These are phyloP conservation scores for Nerophis ophidion DNA, from an alignment of 2,113 vertebrate species.

Conservation along the genomic window DNA sequence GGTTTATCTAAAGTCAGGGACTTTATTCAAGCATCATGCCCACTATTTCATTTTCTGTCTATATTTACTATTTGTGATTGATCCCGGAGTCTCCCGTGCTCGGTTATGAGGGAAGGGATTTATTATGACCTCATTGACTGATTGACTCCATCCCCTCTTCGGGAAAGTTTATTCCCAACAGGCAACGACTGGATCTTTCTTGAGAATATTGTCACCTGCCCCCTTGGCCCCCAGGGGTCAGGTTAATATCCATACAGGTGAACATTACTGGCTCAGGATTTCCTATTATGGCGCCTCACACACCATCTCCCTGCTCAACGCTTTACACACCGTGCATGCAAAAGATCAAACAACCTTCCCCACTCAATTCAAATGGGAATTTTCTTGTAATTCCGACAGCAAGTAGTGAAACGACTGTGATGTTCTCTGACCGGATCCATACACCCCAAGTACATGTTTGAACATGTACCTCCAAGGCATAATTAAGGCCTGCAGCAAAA, in stretches of 20 bases:
- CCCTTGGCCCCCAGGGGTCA: slow-evolving; percentile 62
- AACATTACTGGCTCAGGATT: slow-evolving; percentile 65
- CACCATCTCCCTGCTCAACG: slow-evolving; percentile 55
- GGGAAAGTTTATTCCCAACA: slow-evolving; percentile 60
- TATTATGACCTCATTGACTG: slow-evolving; percentile 61
- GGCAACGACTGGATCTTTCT: slow-evolving; percentile 53
- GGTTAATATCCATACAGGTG: slow-evolving; percentile 73
- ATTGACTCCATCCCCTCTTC: slow-evolving; percentile 57
- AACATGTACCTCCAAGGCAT: slow-evolving; percentile 56
- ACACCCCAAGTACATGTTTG: slow-evolving; percentile 43
- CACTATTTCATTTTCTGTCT: slow-evolving; percentile 63
- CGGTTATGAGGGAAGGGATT: slow-evolving; percentile 55
- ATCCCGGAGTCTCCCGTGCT: slow-evolving; percentile 44
- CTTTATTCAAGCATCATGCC: slow-evolving; percentile 62
- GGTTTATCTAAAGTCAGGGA: slow-evolving; percentile 66
- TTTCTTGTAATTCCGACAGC: slow-evolving; percentile 66
- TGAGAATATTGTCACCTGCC: slow-evolving; percentile 62
- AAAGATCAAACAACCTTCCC: slow-evolving; percentile 73
- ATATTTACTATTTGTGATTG: slow-evolving; percentile 61
- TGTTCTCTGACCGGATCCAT: slow-evolving; percentile 60
- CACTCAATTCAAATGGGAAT: slow-evolving; percentile 74
- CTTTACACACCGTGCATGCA: slow-evolving; percentile 57
- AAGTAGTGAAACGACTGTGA: slow-evolving; percentile 58
- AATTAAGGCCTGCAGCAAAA: slow-evolving; percentile 58
- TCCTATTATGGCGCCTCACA: slow-evolving; percentile 65